phyloP scores from a whole-genome alignment of 2,113 vertebrate genomes.

The Chlorodrepanis virens region DNA sequence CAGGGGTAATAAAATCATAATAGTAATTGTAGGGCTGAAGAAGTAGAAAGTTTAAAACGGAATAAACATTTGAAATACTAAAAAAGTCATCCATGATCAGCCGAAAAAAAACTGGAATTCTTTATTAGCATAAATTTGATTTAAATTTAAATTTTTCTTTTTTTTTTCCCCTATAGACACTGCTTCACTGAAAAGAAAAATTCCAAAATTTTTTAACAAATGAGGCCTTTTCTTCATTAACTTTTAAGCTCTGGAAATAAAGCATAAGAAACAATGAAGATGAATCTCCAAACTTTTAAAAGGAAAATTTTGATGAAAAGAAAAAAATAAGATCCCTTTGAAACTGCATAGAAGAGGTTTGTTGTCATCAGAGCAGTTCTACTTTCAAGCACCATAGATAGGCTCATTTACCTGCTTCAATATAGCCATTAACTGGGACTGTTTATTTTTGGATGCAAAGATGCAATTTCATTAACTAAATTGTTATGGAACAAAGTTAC shows the following conservation, averaged over 20 bases:
- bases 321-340: background rate
- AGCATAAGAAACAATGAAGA: background rate
- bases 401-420: background rate
- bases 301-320: background rate
- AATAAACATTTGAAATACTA: background rate
- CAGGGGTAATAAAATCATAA: background rate
- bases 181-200: background rate
- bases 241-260: background rate
- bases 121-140: background rate
- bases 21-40: background rate
- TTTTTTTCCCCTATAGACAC: rapidly evolving
- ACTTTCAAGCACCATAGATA: background rate
- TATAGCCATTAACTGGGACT: background rate
- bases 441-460: background rate
- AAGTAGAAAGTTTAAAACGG: background rate
- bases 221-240: background rate
- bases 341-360: background rate
- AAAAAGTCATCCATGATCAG: background rate
- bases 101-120: background rate
- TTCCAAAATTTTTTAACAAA: background rate
- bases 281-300: background rate
- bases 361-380: background rate
- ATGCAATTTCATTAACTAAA: background rate
- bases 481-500: background rate
- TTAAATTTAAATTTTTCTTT: background rate